Evolutionary conservation across 2,888 invertebrate genomes (phyloP).

Genomic region (Didymodactylos carnosus): DNA sequence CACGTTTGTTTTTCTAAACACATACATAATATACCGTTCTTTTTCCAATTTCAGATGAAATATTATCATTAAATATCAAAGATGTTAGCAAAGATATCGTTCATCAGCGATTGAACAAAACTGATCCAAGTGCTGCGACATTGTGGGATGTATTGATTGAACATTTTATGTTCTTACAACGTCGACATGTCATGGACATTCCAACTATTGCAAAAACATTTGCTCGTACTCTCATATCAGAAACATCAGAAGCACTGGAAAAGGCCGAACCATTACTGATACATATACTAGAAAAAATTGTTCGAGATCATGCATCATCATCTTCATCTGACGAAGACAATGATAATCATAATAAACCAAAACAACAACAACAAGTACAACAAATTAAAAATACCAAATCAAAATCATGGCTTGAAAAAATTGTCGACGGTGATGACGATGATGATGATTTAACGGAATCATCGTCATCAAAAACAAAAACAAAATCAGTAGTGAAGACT

Average conservation of each 20-base stretch:
- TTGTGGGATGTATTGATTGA: not conserved
- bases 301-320: not conserved
- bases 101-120: not conserved
- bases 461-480: not conserved
- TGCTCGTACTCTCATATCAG: not conserved
- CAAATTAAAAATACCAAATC: not conserved
- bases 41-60: no score
- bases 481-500: not conserved
- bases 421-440: not conserved
- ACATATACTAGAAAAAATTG: not conserved
- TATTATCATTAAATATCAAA: not conserved
- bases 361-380: not conserved
- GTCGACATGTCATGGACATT: not conserved
- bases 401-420: not conserved
- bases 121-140: no score
- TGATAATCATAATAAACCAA: not conserved
- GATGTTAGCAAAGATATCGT: not conserved
- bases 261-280: not conserved
- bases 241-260: not conserved
- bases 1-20: no score
- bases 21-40: no score
- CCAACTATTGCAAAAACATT: not conserved
- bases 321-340: not conserved
- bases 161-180: not conserved
- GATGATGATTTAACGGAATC: not conserved